phyloP scores from a whole-genome alignment of 2,113 vertebrate genomes.

The Mesembrinibis cayennensis region DNA sequence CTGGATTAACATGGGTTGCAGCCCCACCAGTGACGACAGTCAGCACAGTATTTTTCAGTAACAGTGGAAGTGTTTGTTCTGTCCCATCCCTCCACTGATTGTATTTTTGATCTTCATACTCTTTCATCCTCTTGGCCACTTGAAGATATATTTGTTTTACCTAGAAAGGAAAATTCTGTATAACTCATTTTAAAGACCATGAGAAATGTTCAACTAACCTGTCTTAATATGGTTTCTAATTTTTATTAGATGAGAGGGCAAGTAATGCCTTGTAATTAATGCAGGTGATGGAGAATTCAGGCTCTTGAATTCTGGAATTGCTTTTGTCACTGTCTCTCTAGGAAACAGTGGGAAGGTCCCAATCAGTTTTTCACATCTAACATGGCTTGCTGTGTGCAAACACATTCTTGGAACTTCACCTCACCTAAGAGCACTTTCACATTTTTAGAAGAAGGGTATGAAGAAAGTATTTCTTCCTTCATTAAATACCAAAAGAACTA shows the following conservation, averaged over 20 bases:
- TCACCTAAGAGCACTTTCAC: not conserved
- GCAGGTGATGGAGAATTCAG: not conserved
- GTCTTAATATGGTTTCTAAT: not conserved
- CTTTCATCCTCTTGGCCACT: constrained; percentile 76
- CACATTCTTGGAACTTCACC: not conserved
- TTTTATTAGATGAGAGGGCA: not conserved
- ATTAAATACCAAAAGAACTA: not conserved
- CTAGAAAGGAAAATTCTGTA: constrained; percentile 61
- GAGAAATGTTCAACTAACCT: not conserved
- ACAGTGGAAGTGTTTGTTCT: constrained; percentile 64
- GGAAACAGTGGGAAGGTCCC: not conserved
- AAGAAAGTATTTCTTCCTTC: not conserved
- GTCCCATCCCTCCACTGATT: constrained; percentile 74
- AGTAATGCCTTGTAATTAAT: not conserved
- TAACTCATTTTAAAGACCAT: not conserved
- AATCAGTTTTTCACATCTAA: not conserved
- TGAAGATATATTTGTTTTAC: constrained; percentile 81
- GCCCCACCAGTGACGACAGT: not conserved
- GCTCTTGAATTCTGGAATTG: not conserved
- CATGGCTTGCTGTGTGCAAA: not conserved
- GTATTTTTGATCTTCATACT: constrained; percentile 81
- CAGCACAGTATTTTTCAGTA: constrained; percentile 83
- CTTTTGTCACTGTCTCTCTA: not conserved
- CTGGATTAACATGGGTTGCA: not conserved
- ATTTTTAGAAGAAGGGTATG: not conserved